These are phyloP conservation scores for Trissolcus brochymenae DNA, from an alignment of 2,888 invertebrate genomes.

Conservation along the genomic window DNA sequence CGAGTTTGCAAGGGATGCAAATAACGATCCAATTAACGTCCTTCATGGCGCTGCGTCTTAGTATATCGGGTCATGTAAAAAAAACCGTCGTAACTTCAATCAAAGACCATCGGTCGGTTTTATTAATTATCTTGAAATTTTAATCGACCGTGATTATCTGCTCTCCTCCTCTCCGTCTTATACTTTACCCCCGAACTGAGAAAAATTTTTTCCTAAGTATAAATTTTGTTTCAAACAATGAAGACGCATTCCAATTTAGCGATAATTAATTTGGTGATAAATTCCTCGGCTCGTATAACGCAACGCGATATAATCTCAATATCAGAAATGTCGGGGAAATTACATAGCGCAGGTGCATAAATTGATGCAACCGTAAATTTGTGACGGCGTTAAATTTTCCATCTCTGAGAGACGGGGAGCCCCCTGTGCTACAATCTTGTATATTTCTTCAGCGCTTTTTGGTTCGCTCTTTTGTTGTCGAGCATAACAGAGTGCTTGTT, in stretches of 20 bases:
- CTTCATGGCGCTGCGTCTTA: constrained; percentile 11
- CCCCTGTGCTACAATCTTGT: no score
- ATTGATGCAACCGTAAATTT: constrained; percentile 46
- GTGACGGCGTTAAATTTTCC: constrained; percentile 26
- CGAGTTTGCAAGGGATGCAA: constrained; percentile 24
- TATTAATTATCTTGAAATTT: no score
- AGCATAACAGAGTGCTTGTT: constrained; percentile 26
- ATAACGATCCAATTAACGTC: constrained; percentile 47
- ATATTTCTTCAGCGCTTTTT: not conserved
- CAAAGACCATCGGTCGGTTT: no score
- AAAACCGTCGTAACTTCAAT: not conserved
- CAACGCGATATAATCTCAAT: constrained; percentile 29
- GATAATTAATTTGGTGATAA: constrained; percentile 43
- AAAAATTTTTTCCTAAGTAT: constrained; percentile 2
- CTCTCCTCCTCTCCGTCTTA: not conserved
- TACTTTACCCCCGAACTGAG: not conserved
- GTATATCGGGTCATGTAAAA: constrained; percentile 1
- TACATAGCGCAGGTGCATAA: constrained; percentile 21
- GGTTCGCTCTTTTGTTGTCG: constrained; percentile 23
- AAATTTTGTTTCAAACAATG: constrained; percentile 23
- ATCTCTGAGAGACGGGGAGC: not conserved
- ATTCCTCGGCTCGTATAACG: constrained; percentile 23
- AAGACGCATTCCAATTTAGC: constrained; percentile 25
- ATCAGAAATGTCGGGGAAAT: constrained; percentile 38
- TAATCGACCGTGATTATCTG: not conserved